Conservation (phyloP, 1,140 invertebrate genomes). For the Drosophila serrata region DNA sequence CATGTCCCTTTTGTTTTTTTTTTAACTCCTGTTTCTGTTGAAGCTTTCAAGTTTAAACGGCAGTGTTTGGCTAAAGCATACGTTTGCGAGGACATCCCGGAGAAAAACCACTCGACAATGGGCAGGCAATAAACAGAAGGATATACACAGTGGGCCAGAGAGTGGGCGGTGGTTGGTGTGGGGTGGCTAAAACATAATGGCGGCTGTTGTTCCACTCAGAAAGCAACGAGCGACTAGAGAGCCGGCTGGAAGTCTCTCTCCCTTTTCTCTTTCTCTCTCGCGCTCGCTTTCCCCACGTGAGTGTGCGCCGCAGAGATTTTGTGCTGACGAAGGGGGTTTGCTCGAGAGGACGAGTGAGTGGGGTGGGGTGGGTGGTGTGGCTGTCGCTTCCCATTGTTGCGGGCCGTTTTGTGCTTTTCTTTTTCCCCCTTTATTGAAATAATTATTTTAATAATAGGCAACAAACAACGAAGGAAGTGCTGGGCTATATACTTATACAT, state of each 20-base stretch:
- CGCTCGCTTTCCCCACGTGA: not conserved
- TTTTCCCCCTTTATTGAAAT: constrained; percentile 84
- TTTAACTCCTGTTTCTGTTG: constrained; percentile 23
- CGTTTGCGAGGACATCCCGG: constrained; percentile 48
- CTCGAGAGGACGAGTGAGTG: constrained; percentile 18
- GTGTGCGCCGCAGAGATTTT: constrained; percentile 68
- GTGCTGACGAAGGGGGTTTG: constrained; percentile 78
- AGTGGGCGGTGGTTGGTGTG: not conserved
- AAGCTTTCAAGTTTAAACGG: constrained; percentile 77
- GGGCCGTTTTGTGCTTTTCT: constrained; percentile 80
- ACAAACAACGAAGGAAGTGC: constrained; percentile 69
- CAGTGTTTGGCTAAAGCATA: constrained; percentile 75
- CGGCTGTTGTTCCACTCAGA: constrained; percentile 79
- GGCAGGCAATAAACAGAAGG: constrained; percentile 75
- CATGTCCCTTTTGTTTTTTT: constrained; percentile 59
- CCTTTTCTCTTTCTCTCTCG: constrained; percentile 2
- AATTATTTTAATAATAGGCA: constrained; percentile 85
- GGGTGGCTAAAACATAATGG: constrained; percentile 71
- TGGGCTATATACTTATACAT: constrained; percentile 29
- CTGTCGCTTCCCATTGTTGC: constrained; percentile 63
- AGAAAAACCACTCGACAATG: constrained; percentile 76
- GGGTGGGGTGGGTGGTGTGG: constrained; percentile 8
- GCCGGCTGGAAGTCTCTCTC: constrained; percentile 59
- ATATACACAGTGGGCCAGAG: constrained; percentile 2
- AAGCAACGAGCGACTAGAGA: constrained; percentile 64